Conservation (phyloP, 2,797 vertebrate genomes). For the Hydrophis major region DNA sequence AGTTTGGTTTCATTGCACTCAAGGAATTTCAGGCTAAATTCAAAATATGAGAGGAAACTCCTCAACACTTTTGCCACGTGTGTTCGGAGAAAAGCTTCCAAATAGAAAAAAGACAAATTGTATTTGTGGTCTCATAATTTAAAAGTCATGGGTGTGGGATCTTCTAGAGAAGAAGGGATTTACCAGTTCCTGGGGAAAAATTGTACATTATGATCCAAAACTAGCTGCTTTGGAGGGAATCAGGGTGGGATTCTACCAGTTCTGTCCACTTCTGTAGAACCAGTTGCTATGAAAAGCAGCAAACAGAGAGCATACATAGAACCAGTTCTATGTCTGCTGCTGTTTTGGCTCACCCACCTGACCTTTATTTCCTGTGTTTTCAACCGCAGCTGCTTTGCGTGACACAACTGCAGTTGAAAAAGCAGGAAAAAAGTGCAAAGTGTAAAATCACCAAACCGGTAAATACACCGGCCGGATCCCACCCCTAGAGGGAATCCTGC, state of each 20-base stretch:
- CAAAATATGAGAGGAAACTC: neutral
- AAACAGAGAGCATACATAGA: too few relatives aligned
- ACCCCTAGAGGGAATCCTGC: neutral
- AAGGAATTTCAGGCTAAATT: conserved; percentile 18
- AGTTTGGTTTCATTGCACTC: conserved; percentile 15
- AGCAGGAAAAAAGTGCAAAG: too few relatives aligned
- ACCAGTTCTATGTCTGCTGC: too few relatives aligned
- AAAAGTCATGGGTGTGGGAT: conserved; percentile 14
- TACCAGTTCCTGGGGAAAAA: neutral
- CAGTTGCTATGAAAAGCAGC: too few relatives aligned
- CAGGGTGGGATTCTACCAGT: too few relatives aligned
- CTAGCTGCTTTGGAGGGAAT: neutral
- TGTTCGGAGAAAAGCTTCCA: conserved; percentile 14
- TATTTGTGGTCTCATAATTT: neutral
- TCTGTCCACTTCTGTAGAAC: too few relatives aligned
- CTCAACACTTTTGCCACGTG: conserved; percentile 22
- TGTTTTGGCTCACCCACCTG: too few relatives aligned
- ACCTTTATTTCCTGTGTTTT: too few relatives aligned
- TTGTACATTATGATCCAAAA: neutral
- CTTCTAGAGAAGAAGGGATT: neutral
- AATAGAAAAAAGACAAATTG: conserved; percentile 9
- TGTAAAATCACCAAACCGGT: too few relatives aligned
- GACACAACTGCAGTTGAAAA: too few relatives aligned
- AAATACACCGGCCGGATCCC: too few relatives aligned
- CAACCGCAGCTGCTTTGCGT: too few relatives aligned